These are phyloP conservation scores for Spilarctia lutea DNA, from an alignment of 2,888 invertebrate genomes.

Conservation along the genomic window DNA sequence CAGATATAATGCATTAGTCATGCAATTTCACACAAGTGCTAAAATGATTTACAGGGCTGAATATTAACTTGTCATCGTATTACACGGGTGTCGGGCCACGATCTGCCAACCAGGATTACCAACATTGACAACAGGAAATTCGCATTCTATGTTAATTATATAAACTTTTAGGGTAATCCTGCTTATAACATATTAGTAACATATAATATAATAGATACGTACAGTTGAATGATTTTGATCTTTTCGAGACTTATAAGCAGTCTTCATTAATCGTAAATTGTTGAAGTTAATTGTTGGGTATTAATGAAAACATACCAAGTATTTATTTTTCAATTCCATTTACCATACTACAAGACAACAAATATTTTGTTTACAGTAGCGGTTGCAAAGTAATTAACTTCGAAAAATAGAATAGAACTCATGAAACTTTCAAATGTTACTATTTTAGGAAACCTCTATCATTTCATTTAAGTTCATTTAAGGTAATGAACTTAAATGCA, in stretches of 20 bases:
- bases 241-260: not conserved
- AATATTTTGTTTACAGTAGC: not conserved
- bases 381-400: not conserved
- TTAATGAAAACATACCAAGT: not conserved
- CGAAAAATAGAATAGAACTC: not conserved
- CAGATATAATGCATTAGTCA: conserved; percentile 41
- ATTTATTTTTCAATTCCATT: not conserved
- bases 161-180: not conserved
- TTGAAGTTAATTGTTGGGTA: not conserved
- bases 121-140: conserved; percentile 30
- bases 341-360: not conserved
- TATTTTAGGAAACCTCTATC: too few relatives aligned
- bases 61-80: conserved; percentile 55
- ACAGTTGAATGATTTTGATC: not conserved
- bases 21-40: conserved; percentile 36
- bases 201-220: not conserved
- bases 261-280: not conserved
- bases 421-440: too few relatives aligned
- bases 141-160: conserved; percentile 5
- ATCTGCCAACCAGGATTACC: conserved; percentile 46
- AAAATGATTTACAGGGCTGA: conserved; percentile 39
- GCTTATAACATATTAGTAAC: not conserved
- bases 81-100: conserved; percentile 58
- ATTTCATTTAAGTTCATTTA: too few relatives aligned
- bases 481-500: too few relatives aligned